Evolutionary conservation across 2,888 invertebrate species (phyloP).

Genomic region (Eristalis pertinax): DNA sequence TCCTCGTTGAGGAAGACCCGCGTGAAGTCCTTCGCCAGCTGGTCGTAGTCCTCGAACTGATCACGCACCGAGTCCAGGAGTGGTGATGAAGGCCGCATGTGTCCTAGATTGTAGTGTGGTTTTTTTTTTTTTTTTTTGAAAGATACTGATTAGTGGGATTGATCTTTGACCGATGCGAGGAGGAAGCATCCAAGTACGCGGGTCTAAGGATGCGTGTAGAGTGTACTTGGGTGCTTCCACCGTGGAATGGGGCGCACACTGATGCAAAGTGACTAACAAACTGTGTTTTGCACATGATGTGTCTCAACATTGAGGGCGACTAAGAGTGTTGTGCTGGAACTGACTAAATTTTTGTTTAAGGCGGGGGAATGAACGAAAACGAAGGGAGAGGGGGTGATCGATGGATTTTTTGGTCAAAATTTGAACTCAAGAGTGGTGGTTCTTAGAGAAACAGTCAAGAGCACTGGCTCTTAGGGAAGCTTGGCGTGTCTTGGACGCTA

Average conservation of each 20-base stretch:
- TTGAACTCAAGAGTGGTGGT: too few species aligned
- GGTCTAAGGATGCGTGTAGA: not conserved
- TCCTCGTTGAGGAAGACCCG: constrained; percentile 93
- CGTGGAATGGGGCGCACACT: not conserved
- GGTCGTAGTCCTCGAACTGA: constrained; percentile 96
- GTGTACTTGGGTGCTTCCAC: constrained; percentile 20
- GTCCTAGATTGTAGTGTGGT: constrained; percentile 81
- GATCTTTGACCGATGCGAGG: not conserved
- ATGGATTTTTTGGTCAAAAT: not conserved
- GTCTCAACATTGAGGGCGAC: not conserved
- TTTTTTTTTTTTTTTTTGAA: not conserved
- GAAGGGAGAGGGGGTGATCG: not conserved
- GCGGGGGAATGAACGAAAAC: not conserved
- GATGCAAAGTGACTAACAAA: not conserved
- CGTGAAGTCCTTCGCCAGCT: constrained; percentile 95
- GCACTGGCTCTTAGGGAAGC: too few species aligned
- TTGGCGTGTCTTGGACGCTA: too few species aligned
- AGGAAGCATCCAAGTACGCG: constrained; percentile 18
- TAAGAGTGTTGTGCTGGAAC: constrained; percentile 2
- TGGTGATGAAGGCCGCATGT: constrained; percentile 96
- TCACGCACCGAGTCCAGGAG: constrained; percentile 95
- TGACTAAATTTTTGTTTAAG: not conserved
- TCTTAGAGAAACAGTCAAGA: too few species aligned
- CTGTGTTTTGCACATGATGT: not conserved
- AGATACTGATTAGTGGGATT: not conserved